Conservation (phyloP, 2,797 vertebrate genomes). For the Enteromius afrohamiltoni region DNA sequence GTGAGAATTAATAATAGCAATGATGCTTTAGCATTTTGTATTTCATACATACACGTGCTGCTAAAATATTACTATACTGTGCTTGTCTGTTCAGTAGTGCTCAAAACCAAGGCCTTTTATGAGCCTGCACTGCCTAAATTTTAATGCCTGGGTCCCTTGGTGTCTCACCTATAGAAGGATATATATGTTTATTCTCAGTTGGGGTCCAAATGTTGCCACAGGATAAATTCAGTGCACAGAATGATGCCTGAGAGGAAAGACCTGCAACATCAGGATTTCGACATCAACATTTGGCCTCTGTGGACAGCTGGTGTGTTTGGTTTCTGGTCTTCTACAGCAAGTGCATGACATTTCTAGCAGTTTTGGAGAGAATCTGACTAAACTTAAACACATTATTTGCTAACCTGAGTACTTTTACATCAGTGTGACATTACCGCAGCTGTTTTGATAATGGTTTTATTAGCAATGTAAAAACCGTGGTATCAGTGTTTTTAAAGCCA, state of each 20-base stretch:
- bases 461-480: background rate
- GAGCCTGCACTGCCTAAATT: background rate
- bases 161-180: conserved; percentile 30
- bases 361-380: background rate
- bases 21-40: conserved; percentile 34
- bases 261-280: background rate
- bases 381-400: background rate
- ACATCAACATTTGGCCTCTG: background rate
- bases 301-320: background rate
- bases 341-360: background rate
- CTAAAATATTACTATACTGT: conserved; percentile 14
- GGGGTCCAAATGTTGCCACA: conserved; percentile 60
- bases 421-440: background rate
- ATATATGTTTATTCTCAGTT: conserved; percentile 65
- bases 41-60: conserved; percentile 26
- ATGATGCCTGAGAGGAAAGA: background rate
- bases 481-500: background rate
- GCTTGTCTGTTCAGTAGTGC: background rate
- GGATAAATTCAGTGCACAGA: conserved; percentile 58
- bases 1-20: background rate
- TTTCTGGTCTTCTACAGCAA: background rate
- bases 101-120: conserved; percentile 19
- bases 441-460: background rate
- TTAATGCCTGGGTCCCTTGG: conserved; percentile 39
- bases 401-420: background rate